Percentiles rank a stretch among this genome's conserved stretches.
phyloP scores from a whole-genome alignment of 92 coral and sea anemone genomes.

The Phenganax marumi region DNA sequence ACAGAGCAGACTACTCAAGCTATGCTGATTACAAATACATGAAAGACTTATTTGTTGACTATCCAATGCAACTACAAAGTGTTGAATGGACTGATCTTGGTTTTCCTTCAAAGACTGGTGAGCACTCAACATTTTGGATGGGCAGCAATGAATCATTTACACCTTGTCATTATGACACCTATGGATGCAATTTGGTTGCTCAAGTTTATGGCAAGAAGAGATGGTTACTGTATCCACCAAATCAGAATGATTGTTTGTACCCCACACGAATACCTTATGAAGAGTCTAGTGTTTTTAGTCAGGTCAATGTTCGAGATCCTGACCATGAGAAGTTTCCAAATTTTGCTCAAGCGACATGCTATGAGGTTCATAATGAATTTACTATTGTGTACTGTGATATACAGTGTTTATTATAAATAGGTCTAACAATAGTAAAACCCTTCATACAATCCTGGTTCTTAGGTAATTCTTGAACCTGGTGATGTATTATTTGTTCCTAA shows the following conservation, averaged over 20 bases:
- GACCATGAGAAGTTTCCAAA: slow-evolving; percentile 69
- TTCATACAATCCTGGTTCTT: background rate
- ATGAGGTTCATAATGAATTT: slow-evolving; percentile 64
- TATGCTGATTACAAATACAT: slow-evolving; percentile 99
- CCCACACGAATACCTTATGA: slow-evolving; percentile 98
- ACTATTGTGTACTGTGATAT: background rate
- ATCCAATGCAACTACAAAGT: slow-evolving; percentile 62
- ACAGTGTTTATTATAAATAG: background rate
- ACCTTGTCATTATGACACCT: slow-evolving; percentile 91
- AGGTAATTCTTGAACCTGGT: slow-evolving; percentile 85
- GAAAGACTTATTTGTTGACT: slow-evolving; percentile 76
- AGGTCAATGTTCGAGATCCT: slow-evolving; percentile 69
- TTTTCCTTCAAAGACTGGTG: slow-evolving; percentile 79
- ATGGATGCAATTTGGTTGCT: slow-evolving; percentile 96
- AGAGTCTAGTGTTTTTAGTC: slow-evolving; percentile 94
- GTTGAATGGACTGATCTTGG: slow-evolving; percentile 84
- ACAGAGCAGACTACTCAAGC: slow-evolving; percentile 84
- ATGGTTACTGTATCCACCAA: slow-evolving; percentile 85
- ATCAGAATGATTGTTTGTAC: slow-evolving; percentile 64
- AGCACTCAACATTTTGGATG: slow-evolving; percentile 94
- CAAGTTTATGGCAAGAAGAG: slow-evolving; percentile 85
- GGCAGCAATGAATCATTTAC: slow-evolving; percentile 86
- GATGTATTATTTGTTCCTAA: slow-evolving; percentile 92
- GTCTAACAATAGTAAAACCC: background rate
- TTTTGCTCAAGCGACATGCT: slow-evolving; percentile 57